Percentiles rank a stretch among this genome's conserved stretches.
These are phyloP conservation scores for Alectura lathami DNA, from an alignment of 2,113 vertebrate species.

Conservation along the genomic window DNA sequence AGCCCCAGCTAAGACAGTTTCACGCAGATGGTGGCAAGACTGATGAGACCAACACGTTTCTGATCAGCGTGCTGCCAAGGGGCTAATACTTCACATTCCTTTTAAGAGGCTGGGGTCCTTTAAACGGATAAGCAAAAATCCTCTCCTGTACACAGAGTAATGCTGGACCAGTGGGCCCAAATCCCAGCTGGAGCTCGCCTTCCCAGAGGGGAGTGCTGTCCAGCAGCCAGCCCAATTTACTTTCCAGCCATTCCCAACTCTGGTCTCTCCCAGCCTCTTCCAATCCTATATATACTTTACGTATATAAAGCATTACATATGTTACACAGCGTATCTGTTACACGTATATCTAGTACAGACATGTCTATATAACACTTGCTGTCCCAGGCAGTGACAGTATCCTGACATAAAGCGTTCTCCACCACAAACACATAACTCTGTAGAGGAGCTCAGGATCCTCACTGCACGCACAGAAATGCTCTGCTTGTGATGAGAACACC, in stretches of 20 bases:
- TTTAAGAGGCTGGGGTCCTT: background rate
- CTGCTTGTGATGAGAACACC: background rate
- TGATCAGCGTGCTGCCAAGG: conserved; percentile 23
- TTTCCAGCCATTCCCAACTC: background rate
- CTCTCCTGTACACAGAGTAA: background rate
- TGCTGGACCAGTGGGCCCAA: background rate
- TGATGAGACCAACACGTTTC: conserved; percentile 1
- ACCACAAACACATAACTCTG: background rate
- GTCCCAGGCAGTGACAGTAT: background rate
- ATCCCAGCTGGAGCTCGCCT: background rate
- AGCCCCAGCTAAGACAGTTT: background rate
- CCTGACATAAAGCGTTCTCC: background rate
- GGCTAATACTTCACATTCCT: conserved; percentile 66
- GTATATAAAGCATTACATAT: background rate
- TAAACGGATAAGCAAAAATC: background rate
- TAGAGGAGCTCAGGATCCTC: background rate
- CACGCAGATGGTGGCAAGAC: conserved; percentile 7
- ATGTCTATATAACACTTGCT: background rate
- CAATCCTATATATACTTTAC: background rate
- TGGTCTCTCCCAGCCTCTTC: background rate
- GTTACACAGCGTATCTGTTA: background rate
- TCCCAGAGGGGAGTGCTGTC: background rate
- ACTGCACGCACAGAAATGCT: accelerated
- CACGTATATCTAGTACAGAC: background rate
- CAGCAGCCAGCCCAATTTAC: background rate